Evolutionary conservation across 1,140 invertebrate species (phyloP).

Genomic region (Drosophila arawakana): DNA sequence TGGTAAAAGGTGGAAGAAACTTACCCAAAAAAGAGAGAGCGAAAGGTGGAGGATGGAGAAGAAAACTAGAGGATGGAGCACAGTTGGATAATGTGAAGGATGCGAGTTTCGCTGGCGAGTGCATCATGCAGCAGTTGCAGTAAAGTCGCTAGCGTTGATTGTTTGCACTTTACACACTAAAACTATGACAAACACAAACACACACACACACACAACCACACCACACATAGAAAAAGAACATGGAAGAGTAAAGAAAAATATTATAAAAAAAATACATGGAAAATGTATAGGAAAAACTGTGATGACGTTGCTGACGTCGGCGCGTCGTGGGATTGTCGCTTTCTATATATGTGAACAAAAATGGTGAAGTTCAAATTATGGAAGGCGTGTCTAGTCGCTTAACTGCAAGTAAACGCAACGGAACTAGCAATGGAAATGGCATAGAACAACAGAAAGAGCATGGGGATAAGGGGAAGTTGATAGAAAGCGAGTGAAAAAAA

Average conservation of each 20-base stretch:
- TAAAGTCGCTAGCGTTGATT: slow-evolving; percentile 77
- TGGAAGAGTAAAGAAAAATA: neutral
- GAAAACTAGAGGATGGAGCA: no score
- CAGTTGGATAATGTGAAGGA: neutral
- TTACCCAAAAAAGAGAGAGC: neutral
- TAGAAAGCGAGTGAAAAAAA: neutral
- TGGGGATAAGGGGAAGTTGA: no score
- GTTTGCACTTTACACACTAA: slow-evolving; percentile 79
- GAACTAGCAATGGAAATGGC: no score
- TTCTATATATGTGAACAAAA: neutral
- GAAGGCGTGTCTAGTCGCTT: slow-evolving; percentile 22
- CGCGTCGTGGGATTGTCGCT: slow-evolving; percentile 22
- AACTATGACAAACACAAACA: slow-evolving; percentile 48
- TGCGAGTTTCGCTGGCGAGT: slow-evolving; percentile 27
- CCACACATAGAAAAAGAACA: slow-evolving; percentile 41
- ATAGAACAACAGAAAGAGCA: no score
- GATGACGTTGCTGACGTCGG: slow-evolving; percentile 49
- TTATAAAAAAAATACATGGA: neutral
- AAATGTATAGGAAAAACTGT: slow-evolving; percentile 20
- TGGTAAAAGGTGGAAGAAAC: slow-evolving; percentile 41
- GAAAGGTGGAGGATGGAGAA: neutral
- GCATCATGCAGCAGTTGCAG: slow-evolving; percentile 54
- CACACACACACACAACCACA: slow-evolving; percentile 19
- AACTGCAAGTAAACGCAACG: slow-evolving; percentile 13
- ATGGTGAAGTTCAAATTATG: slow-evolving; percentile 19